Conservation (phyloP, 37 sponge, comb jelly and placozoan genomes). For the Mnemiopsis leidyi region DNA sequence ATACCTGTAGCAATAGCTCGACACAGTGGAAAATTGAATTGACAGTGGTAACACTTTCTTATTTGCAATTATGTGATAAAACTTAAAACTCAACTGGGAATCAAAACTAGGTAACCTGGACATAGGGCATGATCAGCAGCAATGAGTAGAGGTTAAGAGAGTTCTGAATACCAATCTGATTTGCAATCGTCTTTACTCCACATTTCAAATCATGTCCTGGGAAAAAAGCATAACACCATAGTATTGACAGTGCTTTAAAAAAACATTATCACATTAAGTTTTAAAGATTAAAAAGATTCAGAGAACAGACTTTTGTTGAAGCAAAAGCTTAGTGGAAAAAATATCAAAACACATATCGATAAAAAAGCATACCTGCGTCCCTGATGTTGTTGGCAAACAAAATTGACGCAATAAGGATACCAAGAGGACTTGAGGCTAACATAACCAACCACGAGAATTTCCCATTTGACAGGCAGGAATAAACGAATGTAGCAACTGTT, state of each 20-base stretch:
- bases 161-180: neutral
- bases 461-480: conserved; percentile 23
- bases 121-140: conserved; percentile 27
- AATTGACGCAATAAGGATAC: neutral
- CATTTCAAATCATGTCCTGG: conserved; percentile 64
- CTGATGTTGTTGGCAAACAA: conserved; percentile 31
- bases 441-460: neutral
- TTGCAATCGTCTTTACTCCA: conserved; percentile 23
- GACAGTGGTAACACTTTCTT: too few species aligned
- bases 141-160: conserved; percentile 10
- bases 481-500: neutral
- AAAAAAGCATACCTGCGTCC: conserved; percentile 1
- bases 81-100: too few species aligned
- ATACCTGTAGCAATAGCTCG: too few species aligned
- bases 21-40: too few species aligned
- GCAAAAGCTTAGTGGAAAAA: too few species aligned
- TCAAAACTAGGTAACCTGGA: too few species aligned
- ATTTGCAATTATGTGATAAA: too few species aligned
- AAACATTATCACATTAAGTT: too few species aligned
- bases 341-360: too few species aligned
- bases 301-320: too few species aligned
- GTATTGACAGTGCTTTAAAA: neutral
- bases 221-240: neutral
- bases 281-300: too few species aligned
- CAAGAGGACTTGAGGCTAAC: conserved; percentile 49